Conservation (phyloP, 2,888 invertebrate species). For the Falcaria lacertinaria region DNA sequence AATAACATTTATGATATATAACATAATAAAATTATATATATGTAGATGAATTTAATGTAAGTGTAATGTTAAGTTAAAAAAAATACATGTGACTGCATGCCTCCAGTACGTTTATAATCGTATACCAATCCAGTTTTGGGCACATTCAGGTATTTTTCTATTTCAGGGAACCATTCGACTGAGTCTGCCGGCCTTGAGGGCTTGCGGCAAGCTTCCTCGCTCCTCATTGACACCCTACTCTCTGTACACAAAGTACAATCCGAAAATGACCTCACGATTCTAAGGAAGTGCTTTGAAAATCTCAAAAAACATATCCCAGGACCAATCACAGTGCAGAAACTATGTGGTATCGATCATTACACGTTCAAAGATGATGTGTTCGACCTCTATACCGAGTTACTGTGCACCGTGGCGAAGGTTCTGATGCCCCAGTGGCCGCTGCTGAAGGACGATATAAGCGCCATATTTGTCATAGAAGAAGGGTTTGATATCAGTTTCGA, state of each 20-base stretch:
- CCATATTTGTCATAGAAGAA: constrained; percentile 78
- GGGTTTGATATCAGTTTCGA: constrained; percentile 65
- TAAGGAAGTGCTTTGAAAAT: constrained; percentile 27
- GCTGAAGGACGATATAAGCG: constrained; percentile 57
- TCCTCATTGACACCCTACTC: constrained; percentile 47
- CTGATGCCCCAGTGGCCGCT: constrained; percentile 81
- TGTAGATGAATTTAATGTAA: no score
- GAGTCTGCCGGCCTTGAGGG: constrained; percentile 18
- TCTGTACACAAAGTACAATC: constrained; percentile 43
- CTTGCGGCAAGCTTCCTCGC: constrained; percentile 33
- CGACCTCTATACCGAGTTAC: constrained; percentile 68
- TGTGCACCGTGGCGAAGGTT: constrained; percentile 66
- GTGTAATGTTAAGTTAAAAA: constrained; percentile 1
- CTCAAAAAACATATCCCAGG: constrained; percentile 67
- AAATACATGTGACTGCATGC: constrained; percentile 36
- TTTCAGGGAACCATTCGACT: constrained; percentile 39
- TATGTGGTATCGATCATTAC: constrained; percentile 72
- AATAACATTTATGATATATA: no score
- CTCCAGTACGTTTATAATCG: constrained; percentile 8
- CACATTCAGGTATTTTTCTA: constrained; percentile 70
- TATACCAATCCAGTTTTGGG: constrained; percentile 56
- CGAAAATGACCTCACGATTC: constrained; percentile 37
- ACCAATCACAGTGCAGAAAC: constrained; percentile 83
- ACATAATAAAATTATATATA: no score
- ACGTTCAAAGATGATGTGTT: constrained; percentile 46